Evolutionary conservation across 2,888 invertebrate species (phyloP).

Genomic region (Eilema sororculum): DNA sequence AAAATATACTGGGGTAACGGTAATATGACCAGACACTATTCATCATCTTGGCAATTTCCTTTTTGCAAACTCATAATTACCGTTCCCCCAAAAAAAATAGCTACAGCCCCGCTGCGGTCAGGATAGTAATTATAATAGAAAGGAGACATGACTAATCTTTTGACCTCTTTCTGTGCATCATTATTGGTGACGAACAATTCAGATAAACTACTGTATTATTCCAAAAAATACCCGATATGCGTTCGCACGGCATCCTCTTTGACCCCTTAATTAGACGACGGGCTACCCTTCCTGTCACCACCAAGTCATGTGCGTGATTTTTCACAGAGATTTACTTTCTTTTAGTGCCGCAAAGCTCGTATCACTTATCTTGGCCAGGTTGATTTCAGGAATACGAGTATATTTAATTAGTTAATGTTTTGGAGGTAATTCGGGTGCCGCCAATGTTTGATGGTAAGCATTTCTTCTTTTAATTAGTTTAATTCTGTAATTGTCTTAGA

Average conservation of each 20-base stretch:
- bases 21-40: neutral
- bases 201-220: neutral
- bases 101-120: neutral
- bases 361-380: too few relatives aligned
- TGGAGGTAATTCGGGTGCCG: too few relatives aligned
- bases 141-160: neutral
- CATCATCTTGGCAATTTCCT: slow-evolving; percentile 1
- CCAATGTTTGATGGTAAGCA: too few relatives aligned
- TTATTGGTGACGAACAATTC: neutral
- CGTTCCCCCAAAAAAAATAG: neutral
- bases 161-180: neutral
- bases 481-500: too few relatives aligned
- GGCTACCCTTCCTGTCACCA: neutral
- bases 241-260: neutral
- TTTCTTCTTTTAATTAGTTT: too few relatives aligned
- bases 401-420: too few relatives aligned
- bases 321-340: neutral
- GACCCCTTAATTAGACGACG: neutral
- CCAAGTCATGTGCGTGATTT: neutral
- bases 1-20: neutral
- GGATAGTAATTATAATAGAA: neutral
- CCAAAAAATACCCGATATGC: neutral
- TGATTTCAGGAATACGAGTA: too few relatives aligned
- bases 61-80: neutral
- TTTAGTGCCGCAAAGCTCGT: too few relatives aligned